A percentile compares a stretch with the other conserved stretches of the same genome.
Evolutionary conservation across 2,888 invertebrate genomes (phyloP).

Genomic region (Oxytorus armatus): DNA sequence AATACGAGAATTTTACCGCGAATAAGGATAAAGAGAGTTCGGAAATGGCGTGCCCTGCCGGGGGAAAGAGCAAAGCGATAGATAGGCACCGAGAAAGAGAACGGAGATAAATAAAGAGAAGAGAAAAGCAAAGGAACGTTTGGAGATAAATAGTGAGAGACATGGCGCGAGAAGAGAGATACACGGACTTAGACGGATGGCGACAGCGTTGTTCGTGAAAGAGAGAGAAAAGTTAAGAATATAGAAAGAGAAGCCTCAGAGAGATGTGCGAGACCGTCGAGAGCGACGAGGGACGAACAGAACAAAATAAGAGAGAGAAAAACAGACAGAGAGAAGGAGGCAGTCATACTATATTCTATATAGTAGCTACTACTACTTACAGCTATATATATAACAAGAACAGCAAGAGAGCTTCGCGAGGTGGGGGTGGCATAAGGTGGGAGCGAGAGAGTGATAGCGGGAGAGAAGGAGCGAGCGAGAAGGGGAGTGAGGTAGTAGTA

Average conservation of each 20-base stretch:
- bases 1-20: not conserved
- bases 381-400: constrained; percentile 48
- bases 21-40: constrained; percentile 41
- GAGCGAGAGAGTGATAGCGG: constrained; percentile 72
- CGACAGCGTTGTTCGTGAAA: constrained; percentile 38
- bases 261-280: constrained; percentile 52
- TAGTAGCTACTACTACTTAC: constrained; percentile 35
- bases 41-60: constrained; percentile 39
- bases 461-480: constrained; percentile 77
- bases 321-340: constrained; percentile 49
- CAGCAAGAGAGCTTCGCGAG: constrained; percentile 54
- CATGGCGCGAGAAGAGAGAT: constrained; percentile 51
- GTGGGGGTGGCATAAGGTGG: constrained; percentile 62
- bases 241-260: constrained; percentile 14
- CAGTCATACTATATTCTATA: constrained; percentile 36
- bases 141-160: constrained; percentile 60
- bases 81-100: constrained; percentile 10
- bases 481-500: constrained; percentile 80
- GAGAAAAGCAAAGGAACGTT: constrained; percentile 34
- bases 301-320: constrained; percentile 45
- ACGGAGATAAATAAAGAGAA: constrained; percentile 3
- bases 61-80: constrained; percentile 14
- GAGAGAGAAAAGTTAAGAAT: constrained; percentile 12
- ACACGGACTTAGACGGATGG: constrained; percentile 50
- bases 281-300: constrained; percentile 38